phyloP scores from a whole-genome alignment of 1,140 invertebrate genomes.

The Ostrea edulis region DNA sequence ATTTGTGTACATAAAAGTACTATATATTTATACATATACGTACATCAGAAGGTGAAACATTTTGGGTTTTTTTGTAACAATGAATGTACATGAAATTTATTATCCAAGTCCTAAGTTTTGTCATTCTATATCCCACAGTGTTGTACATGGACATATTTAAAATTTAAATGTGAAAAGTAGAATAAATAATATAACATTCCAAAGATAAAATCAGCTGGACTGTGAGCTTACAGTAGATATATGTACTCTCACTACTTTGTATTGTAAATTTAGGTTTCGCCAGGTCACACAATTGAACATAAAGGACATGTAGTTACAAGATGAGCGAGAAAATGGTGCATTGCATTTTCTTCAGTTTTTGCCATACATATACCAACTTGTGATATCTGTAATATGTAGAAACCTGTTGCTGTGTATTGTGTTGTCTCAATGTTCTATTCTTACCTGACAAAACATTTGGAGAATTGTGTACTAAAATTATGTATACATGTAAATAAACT shows the following conservation, averaged over 20 bases:
- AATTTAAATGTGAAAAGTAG: too few relatives aligned
- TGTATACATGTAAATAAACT: slow-evolving; percentile 17
- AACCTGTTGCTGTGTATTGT: slow-evolving; percentile 12
- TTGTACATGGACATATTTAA: too few relatives aligned
- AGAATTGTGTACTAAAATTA: neutral
- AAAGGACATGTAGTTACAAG: neutral
- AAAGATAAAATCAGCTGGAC: neutral
- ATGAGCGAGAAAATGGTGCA: neutral
- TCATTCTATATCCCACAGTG: too few relatives aligned
- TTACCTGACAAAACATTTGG: slow-evolving; percentile 4
- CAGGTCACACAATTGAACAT: neutral
- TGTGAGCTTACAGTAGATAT: neutral
- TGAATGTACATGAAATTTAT: too few relatives aligned
- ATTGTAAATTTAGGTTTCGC: neutral
- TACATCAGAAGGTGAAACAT: too few relatives aligned
- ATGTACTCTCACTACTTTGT: neutral
- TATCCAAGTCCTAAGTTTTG: too few relatives aligned
- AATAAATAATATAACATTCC: neutral
- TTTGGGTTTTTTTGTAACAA: too few relatives aligned
- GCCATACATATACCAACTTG: neutral
- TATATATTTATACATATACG: too few relatives aligned
- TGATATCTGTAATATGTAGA: neutral
- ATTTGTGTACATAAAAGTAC: too few relatives aligned
- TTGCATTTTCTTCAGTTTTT: neutral
- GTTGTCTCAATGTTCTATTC: neutral